Base-by-base conservation (phyloP, 2,888 invertebrate species). In the Yponomeuta evonymella region DNA sequence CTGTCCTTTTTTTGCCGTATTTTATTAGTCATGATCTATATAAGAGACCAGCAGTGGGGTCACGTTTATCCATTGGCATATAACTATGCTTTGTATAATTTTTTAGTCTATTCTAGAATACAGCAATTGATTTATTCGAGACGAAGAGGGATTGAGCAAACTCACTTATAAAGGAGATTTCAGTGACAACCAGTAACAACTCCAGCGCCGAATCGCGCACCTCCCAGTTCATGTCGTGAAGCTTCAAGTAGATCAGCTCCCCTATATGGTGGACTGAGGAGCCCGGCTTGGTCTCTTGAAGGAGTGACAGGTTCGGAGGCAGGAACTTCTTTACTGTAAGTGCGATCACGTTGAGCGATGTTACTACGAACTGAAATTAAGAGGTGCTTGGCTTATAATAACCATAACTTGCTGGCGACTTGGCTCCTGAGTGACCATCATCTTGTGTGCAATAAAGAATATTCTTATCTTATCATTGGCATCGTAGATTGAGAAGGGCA, bases 181-280 rank as follows among this genome's bases (percentile, higher is more conserved):
- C 91, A 0, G 95, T 94, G 79, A 96, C 94, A 0, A 95, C 95
- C 66, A 94, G 93, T 9, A 97, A 85, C 64, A 96, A 87, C 82
- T 97, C 96, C 43, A 97, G 80, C 0, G 96, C 95, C 5, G 95
- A 95, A 76, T 97, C 97, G 63, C 96, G 92, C 1, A 97, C 94
- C 83, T 97, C 96, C 97, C 97, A 97, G 69, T 94, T 92, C 4
- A 92, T 84, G 79, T 96, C 96, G 75, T 96, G 95, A 80, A 96
- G 88, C 79, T 96, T 95, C 81, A 93, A 93, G 70, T 93, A 94
- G 6, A 97, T 92, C 12, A 96, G 93, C 12, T 94, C 93, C 0
- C 95, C 96, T 10, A 96, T 84, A 72, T 94, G 93, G 73, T 94
- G 93, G 82, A 96, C 93, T 0, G 94, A 89, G 0, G 94, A 94